A percentile compares a stretch with the other conserved stretches of the same genome.
Evolutionary conservation across 1,140 invertebrate genomes (phyloP).

Genomic region (Brachionus asplanchnoidis): DNA sequence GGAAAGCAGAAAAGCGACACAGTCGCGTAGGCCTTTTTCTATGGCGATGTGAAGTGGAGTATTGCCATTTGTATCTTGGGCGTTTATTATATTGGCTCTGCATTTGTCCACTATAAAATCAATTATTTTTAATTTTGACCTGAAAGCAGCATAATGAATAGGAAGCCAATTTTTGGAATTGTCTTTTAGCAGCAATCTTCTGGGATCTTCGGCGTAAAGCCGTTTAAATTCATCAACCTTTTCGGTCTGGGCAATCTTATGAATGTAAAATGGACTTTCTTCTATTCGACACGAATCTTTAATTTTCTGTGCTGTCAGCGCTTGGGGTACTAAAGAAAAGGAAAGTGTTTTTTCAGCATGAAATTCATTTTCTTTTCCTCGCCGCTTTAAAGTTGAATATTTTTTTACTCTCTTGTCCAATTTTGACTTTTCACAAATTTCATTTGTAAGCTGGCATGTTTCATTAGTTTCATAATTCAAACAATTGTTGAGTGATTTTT

Average conservation of each 20-base stretch:
- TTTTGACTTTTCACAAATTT: background rate
- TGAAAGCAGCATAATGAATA: constrained; percentile 71
- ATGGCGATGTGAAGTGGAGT: constrained; percentile 76
- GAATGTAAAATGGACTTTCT: constrained; percentile 41
- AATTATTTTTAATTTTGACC: constrained; percentile 69
- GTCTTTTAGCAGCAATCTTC: constrained; percentile 66
- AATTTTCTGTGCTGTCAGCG: background rate
- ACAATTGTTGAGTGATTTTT: background rate
- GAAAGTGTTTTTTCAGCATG: background rate
- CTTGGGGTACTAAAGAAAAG: background rate
- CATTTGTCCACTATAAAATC: constrained; percentile 68
- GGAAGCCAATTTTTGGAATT: constrained; percentile 65
- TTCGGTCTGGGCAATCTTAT: constrained; percentile 67
- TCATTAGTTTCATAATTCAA: background rate
- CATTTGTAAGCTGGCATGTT: background rate
- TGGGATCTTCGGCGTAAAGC: constrained; percentile 66
- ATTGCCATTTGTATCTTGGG: constrained; percentile 67
- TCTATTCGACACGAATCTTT: constrained; percentile 25
- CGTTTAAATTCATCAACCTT: constrained; percentile 72
- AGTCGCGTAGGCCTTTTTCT: constrained; percentile 66
- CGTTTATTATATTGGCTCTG: constrained; percentile 61
- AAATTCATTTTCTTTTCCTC: background rate
- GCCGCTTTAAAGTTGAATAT: background rate
- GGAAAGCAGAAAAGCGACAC: constrained; percentile 68
- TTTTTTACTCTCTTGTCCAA: background rate